Evolutionary conservation across 2,888 invertebrate genomes (phyloP).

Genomic region (Drosophila tanythrix): DNA sequence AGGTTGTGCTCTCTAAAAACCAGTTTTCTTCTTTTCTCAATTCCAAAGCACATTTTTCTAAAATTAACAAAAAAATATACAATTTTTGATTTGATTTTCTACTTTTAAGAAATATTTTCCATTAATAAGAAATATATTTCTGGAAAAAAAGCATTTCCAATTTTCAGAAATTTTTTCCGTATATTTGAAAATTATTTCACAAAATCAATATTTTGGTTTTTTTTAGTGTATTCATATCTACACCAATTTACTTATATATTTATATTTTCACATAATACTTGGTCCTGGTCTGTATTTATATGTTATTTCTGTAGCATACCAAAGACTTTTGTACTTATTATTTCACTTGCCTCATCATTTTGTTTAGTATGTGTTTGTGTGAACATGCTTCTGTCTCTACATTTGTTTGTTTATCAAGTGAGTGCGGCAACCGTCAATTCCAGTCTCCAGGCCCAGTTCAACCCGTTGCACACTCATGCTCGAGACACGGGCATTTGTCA

Average conservation of each 20-base stretch:
- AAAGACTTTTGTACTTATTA: not conserved
- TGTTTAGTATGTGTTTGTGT: not conserved
- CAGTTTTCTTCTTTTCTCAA: not conserved
- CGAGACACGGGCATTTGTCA: constrained; percentile 26
- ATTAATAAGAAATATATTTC: not conserved
- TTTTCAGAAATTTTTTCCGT: not conserved
- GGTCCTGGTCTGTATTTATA: not conserved
- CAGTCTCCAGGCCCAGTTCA: not conserved
- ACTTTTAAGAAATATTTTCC: not conserved
- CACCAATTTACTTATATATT: not conserved
- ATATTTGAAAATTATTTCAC: not conserved
- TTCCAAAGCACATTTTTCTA: not conserved
- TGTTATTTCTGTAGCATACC: not conserved
- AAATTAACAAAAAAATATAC: not conserved
- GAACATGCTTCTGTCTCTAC: not conserved
- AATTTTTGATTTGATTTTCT: not conserved
- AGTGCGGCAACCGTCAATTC: not conserved
- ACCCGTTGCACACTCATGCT: constrained; percentile 23
- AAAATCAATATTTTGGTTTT: not conserved
- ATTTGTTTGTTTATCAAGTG: constrained; percentile 21
- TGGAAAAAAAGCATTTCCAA: not conserved
- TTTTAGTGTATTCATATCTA: not conserved
- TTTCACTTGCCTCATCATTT: constrained; percentile 2
- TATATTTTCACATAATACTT: not conserved
- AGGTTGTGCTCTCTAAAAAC: not conserved